A percentile compares a stretch with the other conserved stretches of the same genome.
Conservation (phyloP, 1,140 invertebrate genomes). For the Cotesia glomerata region DNA sequence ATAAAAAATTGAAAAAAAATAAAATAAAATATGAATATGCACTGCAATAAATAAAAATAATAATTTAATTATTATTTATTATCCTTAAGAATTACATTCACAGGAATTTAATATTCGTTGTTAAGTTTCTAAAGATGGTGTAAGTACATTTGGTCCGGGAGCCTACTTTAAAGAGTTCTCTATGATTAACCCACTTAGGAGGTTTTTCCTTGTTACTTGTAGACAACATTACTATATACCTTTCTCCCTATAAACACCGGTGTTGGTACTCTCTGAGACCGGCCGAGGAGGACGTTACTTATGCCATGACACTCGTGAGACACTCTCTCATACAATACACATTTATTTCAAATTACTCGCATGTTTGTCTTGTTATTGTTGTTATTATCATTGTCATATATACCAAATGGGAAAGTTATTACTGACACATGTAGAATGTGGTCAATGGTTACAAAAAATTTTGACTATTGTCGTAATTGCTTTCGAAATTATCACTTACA, state of each 20-base stretch:
- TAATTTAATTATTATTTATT: constrained; percentile 9
- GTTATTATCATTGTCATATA: too few species aligned
- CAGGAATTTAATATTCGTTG: constrained; percentile 8
- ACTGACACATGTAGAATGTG: too few species aligned
- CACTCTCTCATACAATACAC: constrained; percentile 6
- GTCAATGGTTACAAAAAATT: too few species aligned
- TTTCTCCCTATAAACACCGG: constrained; percentile 15
- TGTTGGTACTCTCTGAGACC: too few species aligned
- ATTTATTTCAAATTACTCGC: not conserved
- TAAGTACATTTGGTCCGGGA: constrained; percentile 26
- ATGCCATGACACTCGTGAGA: constrained; percentile 17
- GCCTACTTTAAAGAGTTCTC: constrained; percentile 40
- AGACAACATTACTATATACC: not conserved
- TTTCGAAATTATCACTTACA: too few species aligned
- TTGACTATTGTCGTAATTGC: too few species aligned
- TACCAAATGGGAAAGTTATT: too few species aligned
- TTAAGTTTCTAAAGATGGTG: constrained; percentile 23
- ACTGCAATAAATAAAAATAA: not conserved
- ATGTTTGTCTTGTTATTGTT: not conserved
- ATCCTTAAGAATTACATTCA: constrained; percentile 2
- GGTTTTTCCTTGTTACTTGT: constrained; percentile 17
- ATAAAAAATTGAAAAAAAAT: not conserved
- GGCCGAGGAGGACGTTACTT: constrained; percentile 11
- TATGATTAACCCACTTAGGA: constrained; percentile 46
- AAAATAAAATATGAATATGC: not conserved